A percentile compares a stretch with the other conserved stretches of the same genome.
Evolutionary conservation across 2,888 invertebrate genomes (phyloP).

Genomic region (Drosophila hamatofila): DNA sequence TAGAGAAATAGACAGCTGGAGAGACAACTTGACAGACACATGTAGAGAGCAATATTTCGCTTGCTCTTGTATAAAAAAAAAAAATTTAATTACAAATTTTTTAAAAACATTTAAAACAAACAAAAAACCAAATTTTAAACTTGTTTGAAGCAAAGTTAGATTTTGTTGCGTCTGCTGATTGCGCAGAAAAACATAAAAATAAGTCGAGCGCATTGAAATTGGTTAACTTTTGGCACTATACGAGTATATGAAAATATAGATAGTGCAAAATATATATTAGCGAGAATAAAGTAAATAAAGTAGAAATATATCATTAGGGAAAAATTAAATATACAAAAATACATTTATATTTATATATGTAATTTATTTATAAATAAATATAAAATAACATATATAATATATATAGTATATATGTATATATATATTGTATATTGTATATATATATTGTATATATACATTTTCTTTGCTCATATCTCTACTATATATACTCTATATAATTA

Average conservation of each 20-base stretch:
- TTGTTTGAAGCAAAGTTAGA: background rate
- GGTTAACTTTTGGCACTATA: background rate
- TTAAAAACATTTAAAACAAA: background rate
- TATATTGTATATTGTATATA: background rate
- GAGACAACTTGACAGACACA: background rate
- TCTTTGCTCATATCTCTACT: background rate
- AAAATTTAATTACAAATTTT: background rate
- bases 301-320: no score
- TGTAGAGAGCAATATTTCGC: background rate
- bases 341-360: no score
- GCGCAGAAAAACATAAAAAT: background rate
- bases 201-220: background rate
- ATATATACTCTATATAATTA: background rate
- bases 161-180: background rate
- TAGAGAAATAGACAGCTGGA: background rate
- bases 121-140: background rate
- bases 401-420: no score
- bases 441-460: background rate
- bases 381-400: no score
- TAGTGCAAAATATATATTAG: no score
- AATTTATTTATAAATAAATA: no score
- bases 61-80: background rate
- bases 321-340: no score
- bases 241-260: no score
- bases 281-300: no score